Percentiles rank a stretch among this genome's conserved stretches.
These are phyloP conservation scores for Hypotaenidia okinawae DNA, from an alignment of 2,797 vertebrate genomes.

Conservation along the genomic window DNA sequence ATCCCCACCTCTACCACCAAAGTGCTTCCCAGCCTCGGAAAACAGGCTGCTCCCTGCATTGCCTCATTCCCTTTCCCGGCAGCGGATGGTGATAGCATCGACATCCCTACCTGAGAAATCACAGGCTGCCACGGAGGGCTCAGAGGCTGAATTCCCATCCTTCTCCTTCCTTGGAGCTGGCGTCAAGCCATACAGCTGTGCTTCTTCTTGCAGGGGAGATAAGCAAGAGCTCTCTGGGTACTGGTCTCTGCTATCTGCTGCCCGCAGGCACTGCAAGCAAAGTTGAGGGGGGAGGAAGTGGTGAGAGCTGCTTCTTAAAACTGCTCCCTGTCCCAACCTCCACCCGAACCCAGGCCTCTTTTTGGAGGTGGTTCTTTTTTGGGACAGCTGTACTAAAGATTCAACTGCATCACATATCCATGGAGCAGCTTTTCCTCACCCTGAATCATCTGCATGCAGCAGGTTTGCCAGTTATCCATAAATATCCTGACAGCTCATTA, in stretches of 20 bases:
- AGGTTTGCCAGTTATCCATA: slow-evolving; percentile 31
- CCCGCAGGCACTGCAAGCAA: not conserved
- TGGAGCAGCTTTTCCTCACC: not conserved
- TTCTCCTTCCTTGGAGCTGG: not conserved
- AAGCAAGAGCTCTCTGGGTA: not conserved
- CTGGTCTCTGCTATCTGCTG: not conserved
- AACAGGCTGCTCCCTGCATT: not conserved
- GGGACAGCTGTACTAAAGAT: not conserved
- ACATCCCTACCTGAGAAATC: not conserved
- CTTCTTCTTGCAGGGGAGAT: not conserved
- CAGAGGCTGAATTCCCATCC: not conserved
- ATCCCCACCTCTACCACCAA: not conserved
- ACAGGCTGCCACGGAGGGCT: not conserved
- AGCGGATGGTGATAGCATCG: not conserved
- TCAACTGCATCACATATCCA: slow-evolving; percentile 1
- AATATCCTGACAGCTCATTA: slow-evolving; percentile 39
- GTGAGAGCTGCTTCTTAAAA: not conserved
- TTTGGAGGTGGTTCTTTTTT: not conserved
- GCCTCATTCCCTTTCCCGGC: not conserved
- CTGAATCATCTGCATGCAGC: not conserved
- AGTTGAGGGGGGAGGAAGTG: not conserved
- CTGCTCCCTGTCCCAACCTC: not conserved
- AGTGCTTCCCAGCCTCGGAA: not conserved
- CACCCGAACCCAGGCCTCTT: not conserved
- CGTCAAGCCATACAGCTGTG: not conserved